These are phyloP conservation scores for Capreolus pygargus DNA, from an alignment of 2,113 vertebrate species.

Conservation along the genomic window DNA sequence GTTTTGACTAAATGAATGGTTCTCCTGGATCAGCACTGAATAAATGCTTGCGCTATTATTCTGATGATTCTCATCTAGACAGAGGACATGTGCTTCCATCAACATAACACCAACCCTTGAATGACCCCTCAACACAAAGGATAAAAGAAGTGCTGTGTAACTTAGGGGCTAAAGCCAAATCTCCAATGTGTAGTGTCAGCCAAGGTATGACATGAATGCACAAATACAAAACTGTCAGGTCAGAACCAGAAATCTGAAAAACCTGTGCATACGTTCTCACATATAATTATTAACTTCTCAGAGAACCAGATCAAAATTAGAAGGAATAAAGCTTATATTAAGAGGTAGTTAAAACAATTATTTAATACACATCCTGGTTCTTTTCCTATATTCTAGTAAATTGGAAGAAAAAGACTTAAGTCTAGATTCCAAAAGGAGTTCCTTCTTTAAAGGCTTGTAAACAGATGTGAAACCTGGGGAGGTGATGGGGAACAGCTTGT, in stretches of 20 bases:
- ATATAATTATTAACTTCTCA: background rate
- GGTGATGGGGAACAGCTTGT: background rate
- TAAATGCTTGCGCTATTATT: background rate
- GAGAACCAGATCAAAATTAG: background rate
- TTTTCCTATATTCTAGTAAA: background rate
- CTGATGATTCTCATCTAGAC: background rate
- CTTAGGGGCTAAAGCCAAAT: background rate
- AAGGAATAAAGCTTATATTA: background rate
- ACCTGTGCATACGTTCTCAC: background rate
- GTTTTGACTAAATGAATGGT: slow-evolving; percentile 47
- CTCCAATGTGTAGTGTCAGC: background rate
- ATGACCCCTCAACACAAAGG: background rate
- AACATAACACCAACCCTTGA: background rate
- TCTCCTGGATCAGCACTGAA: slow-evolving; percentile 9
- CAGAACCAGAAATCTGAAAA: background rate
- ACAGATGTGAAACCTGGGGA: background rate
- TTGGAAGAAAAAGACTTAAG: background rate
- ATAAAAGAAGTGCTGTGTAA: slow-evolving; percentile 9
- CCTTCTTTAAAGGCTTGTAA: background rate
- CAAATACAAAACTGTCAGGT: background rate
- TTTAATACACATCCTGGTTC: background rate
- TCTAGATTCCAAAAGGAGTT: background rate
- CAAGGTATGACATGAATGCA: background rate
- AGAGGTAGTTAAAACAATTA: background rate
- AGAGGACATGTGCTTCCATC: background rate